These are phyloP conservation scores for Aleadryas rufinucha DNA, from an alignment of 2,113 vertebrate species.

Conservation along the genomic window DNA sequence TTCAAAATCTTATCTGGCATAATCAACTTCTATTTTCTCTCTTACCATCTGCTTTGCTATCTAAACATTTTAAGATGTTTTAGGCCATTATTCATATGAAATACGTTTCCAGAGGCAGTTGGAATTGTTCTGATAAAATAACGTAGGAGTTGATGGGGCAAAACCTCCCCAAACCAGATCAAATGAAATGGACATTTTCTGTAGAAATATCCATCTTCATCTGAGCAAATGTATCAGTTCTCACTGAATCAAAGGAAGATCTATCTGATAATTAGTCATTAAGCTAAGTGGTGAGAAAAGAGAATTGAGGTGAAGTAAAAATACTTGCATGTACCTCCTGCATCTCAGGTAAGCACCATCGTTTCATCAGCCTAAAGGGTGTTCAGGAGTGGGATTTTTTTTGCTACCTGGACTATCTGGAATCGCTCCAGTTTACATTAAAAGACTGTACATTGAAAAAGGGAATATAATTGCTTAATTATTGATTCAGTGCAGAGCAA, in stretches of 20 bases:
- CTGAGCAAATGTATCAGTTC: background rate
- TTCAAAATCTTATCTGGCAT: background rate
- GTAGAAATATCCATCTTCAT: background rate
- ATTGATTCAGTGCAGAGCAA: background rate
- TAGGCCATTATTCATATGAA: background rate
- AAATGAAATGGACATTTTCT: background rate
- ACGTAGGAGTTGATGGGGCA: rapidly evolving
- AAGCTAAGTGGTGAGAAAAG: background rate
- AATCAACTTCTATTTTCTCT: background rate
- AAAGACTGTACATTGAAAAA: background rate
- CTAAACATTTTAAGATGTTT: background rate
- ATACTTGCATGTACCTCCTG: background rate
- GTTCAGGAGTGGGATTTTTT: background rate
- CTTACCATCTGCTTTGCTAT: background rate
- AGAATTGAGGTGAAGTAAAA: background rate
- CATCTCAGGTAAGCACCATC: background rate
- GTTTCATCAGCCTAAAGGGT: background rate
- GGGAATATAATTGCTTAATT: background rate
- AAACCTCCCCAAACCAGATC: background rate
- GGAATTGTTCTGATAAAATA: background rate
- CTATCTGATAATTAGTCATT: background rate
- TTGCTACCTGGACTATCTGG: background rate
- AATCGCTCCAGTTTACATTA: background rate
- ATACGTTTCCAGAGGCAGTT: background rate
- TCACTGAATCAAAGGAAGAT: background rate